phyloP scores from a whole-genome alignment of 2,797 vertebrate species.

The Gallinago nigripennis region DNA sequence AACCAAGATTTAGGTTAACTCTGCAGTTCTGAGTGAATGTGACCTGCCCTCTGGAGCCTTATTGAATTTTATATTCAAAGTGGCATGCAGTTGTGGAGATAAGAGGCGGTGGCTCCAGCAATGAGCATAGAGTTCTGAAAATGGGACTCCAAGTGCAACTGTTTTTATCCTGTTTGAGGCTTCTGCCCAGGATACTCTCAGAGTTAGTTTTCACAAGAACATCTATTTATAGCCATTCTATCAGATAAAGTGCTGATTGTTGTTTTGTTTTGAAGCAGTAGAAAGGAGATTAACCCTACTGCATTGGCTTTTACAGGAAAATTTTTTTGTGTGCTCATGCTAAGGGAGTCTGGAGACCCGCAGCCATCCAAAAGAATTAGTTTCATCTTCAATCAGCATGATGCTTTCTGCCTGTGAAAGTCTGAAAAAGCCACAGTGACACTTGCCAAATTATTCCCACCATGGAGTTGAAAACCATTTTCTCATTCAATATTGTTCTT shows the following conservation, averaged over 20 bases:
- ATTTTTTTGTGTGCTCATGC: background rate
- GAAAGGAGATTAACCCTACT: background rate
- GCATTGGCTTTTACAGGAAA: background rate
- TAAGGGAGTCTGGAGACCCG: background rate
- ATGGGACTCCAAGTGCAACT: background rate
- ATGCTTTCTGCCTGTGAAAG: background rate
- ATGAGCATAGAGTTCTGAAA: background rate
- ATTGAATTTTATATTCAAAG: background rate
- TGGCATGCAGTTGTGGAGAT: accelerated
- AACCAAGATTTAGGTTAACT: background rate
- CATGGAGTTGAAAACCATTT: background rate
- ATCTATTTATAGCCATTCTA: background rate
- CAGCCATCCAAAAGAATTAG: background rate
- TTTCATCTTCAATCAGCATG: background rate
- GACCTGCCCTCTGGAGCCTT: background rate
- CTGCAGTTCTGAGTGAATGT: background rate
- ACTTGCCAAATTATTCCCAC: constrained; percentile 1
- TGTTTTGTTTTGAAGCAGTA: background rate
- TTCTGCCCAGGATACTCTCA: background rate
- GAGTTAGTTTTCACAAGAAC: background rate
- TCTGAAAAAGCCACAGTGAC: background rate
- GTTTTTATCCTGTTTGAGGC: background rate
- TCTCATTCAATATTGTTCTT: background rate
- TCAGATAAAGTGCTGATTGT: background rate
- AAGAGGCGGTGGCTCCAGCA: background rate